Base-by-base conservation (phyloP, 2,113 vertebrate genomes). In the Gracilinanus agilis region DNA sequence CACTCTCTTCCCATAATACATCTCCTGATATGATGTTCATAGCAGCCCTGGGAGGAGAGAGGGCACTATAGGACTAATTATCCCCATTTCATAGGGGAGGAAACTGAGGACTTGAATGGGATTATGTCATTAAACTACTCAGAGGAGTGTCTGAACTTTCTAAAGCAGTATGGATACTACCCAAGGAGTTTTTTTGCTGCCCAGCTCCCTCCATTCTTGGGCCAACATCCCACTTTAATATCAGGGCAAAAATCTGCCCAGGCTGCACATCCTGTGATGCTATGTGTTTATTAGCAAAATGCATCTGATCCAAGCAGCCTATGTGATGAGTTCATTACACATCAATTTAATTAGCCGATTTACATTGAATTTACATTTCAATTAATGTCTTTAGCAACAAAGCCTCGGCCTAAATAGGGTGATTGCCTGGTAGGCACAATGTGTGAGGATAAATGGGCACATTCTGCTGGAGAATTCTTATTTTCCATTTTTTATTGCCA, bases 301-400 rank as follows among this genome's bases (percentile, higher is more conserved):
- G 98, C 98, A 98, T 99, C 98, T 99, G 98, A 99, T 98, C 98
- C 98, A 98, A 98, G 98, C 98, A 97, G 98, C 98, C 98, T 92
- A 97, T 97, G 97, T 98, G 98, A 98, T 98, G 99, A 98, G 98
- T 98, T 99, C 98, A 99, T 99, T 99, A 98, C 98, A 97, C 98
- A 99, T 98, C 98, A 98, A 98, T 99, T 99, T 99, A 99, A 99
- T 99, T 99, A 99, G 98, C 98, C 98, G 98, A 98, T 99, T 99
- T 98, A 98, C 98, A 98, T 99, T 99, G 99, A 98, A 99, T 99
- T 99, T 99, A 98, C 98, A 99, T 99, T 98, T 99, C 98, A 99
- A 99, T 99, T 99, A 99, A 99, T 99, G 98, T 99, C 98, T 98
- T 99, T 98, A 99, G 98, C 98, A 98, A 98, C 98, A 98, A 98